phyloP scores from a whole-genome alignment of 2,113 vertebrate genomes.

The Hucho hucho region DNA sequence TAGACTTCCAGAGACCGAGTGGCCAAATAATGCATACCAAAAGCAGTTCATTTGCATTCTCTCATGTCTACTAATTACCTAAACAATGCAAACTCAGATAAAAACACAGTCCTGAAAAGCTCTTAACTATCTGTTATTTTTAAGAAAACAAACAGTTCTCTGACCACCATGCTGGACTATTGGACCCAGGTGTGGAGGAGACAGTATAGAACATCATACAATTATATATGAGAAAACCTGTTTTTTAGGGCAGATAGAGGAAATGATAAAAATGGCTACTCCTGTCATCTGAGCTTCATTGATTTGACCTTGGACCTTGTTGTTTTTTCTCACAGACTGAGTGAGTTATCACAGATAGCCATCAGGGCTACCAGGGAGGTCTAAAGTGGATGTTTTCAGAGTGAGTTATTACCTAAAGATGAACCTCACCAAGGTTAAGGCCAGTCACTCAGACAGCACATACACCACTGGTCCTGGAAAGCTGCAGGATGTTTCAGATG shows the following conservation, averaged over 20 bases:
- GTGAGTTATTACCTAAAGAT: too few relatives aligned
- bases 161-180: neutral
- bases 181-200: neutral
- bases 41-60: neutral
- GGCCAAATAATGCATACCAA: too few relatives aligned
- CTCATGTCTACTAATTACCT: neutral
- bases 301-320: neutral
- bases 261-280: neutral
- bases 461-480: too few relatives aligned
- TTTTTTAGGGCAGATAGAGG: too few relatives aligned
- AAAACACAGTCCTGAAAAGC: neutral
- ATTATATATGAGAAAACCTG: too few relatives aligned
- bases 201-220: too few relatives aligned
- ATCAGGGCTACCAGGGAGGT: neutral
- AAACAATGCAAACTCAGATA: neutral
- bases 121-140: neutral
- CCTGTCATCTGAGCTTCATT: neutral
- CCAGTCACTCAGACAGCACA: too few relatives aligned
- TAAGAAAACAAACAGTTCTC: neutral
- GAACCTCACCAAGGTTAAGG: too few relatives aligned
- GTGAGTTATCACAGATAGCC: neutral
- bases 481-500: too few relatives aligned
- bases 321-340: too few relatives aligned
- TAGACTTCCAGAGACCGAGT: neutral
- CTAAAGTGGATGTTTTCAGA: too few relatives aligned